A percentile compares a stretch with the other conserved stretches of the same genome.
Conservation (phyloP, 2,113 vertebrate genomes). For the Prionailurus viverrinus region DNA sequence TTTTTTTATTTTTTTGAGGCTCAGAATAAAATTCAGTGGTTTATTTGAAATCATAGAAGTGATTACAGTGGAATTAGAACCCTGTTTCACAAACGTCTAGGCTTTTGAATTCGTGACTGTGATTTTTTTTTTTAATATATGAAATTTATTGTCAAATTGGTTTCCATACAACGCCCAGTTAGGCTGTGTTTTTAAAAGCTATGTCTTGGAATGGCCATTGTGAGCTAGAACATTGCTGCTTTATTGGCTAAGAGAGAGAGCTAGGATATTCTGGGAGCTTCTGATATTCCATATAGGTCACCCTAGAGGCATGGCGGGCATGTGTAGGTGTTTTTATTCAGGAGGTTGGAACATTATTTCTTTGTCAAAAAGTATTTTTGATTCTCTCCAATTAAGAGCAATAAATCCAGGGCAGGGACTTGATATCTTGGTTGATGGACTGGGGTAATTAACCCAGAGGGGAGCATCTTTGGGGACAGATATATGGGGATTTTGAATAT, state of each 20-base stretch:
- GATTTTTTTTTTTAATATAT: background rate
- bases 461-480: background rate
- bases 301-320: background rate
- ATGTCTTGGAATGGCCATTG: background rate
- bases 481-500: background rate
- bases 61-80: background rate
- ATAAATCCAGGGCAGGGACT: background rate
- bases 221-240: background rate
- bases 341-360: background rate
- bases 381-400: background rate
- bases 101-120: background rate
- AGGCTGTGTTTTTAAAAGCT: background rate
- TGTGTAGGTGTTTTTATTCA: background rate
- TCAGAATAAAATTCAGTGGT: background rate
- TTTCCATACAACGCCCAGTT: no score
- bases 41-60: slow-evolving; percentile 1
- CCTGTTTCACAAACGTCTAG: background rate
- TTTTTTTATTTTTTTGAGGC: background rate
- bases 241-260: background rate
- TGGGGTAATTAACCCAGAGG: background rate
- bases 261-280: background rate
- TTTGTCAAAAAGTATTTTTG: background rate
- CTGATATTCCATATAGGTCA: background rate
- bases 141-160: no score
- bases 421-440: background rate